Evolutionary conservation across 2,888 invertebrate genomes (phyloP).

Genomic region (Calameuta pallipes): DNA sequence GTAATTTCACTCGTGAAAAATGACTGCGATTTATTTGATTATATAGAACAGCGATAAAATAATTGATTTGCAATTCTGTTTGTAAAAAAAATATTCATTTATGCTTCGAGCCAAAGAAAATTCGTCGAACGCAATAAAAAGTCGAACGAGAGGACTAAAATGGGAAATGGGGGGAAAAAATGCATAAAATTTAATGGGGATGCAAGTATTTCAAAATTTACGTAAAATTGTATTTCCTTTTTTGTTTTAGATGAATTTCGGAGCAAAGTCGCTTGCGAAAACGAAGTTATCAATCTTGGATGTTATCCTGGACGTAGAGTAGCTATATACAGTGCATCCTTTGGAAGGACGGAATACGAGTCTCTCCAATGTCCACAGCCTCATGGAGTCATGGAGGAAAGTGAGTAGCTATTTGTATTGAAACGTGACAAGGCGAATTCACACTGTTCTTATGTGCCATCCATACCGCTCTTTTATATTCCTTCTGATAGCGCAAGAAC

Average conservation of each 20-base stretch:
- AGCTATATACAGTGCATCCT: slow-evolving; percentile 93
- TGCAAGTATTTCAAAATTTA: not conserved
- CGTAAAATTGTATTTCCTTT: not conserved
- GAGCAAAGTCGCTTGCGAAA: slow-evolving; percentile 93
- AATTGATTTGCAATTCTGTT: no score
- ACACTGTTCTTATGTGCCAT: not conserved
- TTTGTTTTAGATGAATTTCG: slow-evolving; percentile 87
- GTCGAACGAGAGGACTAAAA: not conserved
- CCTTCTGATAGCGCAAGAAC: not conserved
- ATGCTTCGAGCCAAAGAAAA: not conserved
- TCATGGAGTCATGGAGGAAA: slow-evolving; percentile 87
- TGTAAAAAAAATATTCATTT: not conserved
- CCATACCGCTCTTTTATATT: not conserved
- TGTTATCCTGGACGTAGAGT: slow-evolving; percentile 90
- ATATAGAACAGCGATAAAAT: no score
- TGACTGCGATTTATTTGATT: no score
- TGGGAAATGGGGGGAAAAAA: not conserved
- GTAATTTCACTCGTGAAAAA: no score
- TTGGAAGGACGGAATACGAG: slow-evolving; percentile 89
- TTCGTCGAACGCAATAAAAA: not conserved
- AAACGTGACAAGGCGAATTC: not conserved
- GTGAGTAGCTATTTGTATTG: slow-evolving; percentile 70
- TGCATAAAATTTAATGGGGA: not conserved
- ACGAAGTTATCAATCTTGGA: slow-evolving; percentile 86
- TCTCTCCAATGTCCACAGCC: slow-evolving; percentile 89